phyloP scores from a whole-genome alignment of 2,797 vertebrate species.

The Parauchenoglanis ngamensis region DNA sequence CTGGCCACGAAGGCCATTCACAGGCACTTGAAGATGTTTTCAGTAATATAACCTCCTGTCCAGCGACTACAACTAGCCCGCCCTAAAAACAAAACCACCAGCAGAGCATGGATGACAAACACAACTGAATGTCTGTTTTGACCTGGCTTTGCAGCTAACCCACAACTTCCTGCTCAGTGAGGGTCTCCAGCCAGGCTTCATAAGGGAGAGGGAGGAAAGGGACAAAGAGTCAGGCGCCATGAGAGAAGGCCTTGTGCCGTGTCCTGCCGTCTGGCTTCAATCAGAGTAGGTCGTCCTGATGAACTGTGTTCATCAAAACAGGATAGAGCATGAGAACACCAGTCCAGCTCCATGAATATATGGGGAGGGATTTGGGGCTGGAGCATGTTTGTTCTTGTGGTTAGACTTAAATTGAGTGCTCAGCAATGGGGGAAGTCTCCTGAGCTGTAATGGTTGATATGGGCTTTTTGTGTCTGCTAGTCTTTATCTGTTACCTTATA shows the following conservation, averaged over 20 bases:
- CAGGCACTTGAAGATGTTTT: conserved; percentile 11
- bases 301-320: conserved; percentile 46
- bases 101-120: conserved; percentile 62
- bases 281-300: conserved; percentile 51
- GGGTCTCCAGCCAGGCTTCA: conserved; percentile 62
- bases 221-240: conserved; percentile 47
- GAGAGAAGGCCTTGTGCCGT: conserved; percentile 56
- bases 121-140: conserved; percentile 56
- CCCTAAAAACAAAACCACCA: conserved; percentile 46
- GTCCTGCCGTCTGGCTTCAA: conserved; percentile 58
- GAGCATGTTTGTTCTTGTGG: conserved; percentile 28
- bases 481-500: conserved; percentile 69
- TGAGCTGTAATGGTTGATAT: conserved; percentile 53
- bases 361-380: not conserved
- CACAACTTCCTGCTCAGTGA: conserved; percentile 63
- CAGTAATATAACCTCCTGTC: conserved; percentile 29
- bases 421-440: conserved; percentile 24
- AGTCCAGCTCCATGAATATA: conserved; percentile 7
- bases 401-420: conserved; percentile 27
- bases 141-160: conserved; percentile 61
- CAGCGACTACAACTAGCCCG: conserved; percentile 18
- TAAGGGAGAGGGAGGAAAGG: conserved; percentile 50
- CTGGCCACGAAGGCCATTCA: conserved; percentile 33
- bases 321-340: conserved; percentile 38
- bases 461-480: conserved; percentile 61